Evolutionary conservation across 2,113 vertebrate genomes (phyloP).

Genomic region (Colinus virginianus): DNA sequence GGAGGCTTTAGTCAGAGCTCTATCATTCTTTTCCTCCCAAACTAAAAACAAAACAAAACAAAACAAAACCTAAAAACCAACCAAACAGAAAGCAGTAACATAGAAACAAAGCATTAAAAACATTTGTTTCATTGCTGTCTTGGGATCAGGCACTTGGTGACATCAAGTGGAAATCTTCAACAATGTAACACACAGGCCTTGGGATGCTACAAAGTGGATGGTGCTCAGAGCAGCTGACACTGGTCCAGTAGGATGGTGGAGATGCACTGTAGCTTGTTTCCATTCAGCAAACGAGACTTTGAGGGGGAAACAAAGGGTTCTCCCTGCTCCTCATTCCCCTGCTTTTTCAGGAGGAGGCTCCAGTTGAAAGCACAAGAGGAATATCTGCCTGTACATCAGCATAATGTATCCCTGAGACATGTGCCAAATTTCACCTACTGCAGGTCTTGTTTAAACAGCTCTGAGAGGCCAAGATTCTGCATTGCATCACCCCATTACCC

Average conservation of each 20-base stretch:
- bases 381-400: background rate
- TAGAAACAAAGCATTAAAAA: background rate
- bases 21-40: background rate
- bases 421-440: background rate
- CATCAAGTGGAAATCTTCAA: background rate
- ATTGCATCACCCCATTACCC: background rate
- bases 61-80: too few species aligned
- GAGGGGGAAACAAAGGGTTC: background rate
- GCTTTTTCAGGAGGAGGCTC: background rate
- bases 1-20: background rate
- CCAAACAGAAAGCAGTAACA: background rate
- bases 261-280: background rate
- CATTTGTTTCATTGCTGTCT: background rate
- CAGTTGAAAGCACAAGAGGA: background rate
- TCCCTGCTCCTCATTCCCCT: background rate
- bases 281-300: background rate
- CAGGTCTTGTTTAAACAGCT: background rate
- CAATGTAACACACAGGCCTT: background rate
- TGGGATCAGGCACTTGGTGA: background rate
- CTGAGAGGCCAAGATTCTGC: background rate
- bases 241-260: background rate
- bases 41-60: accelerated
- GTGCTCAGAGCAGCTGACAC: background rate
- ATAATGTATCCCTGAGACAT: background rate
- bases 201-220: background rate